Evolutionary conservation across 2,888 invertebrate genomes (phyloP).

Genomic region (Labia minor): DNA sequence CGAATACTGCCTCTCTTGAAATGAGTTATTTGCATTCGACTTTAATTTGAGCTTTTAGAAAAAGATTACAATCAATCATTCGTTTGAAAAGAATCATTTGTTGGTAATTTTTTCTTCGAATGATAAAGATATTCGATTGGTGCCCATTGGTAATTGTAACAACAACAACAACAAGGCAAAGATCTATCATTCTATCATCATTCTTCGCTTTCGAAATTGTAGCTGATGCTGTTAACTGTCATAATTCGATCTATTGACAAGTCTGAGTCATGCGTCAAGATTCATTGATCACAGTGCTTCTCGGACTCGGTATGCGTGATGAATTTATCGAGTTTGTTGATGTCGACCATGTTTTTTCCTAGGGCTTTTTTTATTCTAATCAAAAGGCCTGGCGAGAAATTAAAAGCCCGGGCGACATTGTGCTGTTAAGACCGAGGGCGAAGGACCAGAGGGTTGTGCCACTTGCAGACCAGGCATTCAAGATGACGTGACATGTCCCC

Average conservation of each 20-base stretch:
- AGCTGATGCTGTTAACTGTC: too few relatives aligned
- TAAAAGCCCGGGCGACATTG: conserved; percentile 23
- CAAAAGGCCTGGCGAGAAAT: conserved; percentile 8
- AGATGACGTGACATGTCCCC: conserved; percentile 24
- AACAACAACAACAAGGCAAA: too few relatives aligned
- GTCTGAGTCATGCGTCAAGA: not conserved
- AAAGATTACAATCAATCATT: not conserved
- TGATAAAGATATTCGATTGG: too few relatives aligned
- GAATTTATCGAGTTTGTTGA: not conserved
- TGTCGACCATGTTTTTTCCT: not conserved
- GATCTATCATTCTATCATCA: too few relatives aligned
- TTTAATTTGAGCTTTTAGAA: not conserved
- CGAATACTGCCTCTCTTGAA: too few relatives aligned
- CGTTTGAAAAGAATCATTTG: too few relatives aligned
- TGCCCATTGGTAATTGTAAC: too few relatives aligned
- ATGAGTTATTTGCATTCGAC: not conserved
- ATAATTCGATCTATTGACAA: too few relatives aligned
- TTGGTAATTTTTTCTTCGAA: too few relatives aligned
- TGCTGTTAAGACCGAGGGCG: conserved; percentile 17
- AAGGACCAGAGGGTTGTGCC: conserved; percentile 21
- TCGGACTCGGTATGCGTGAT: not conserved
- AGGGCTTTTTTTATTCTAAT: not conserved
- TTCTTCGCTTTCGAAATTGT: too few relatives aligned
- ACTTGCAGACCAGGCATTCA: conserved; percentile 26
- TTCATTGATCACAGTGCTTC: not conserved